A percentile compares a stretch with the other conserved stretches of the same genome.
Conservation (phyloP, 2,113 vertebrate species). For the Eretmodus cyanostictus region DNA sequence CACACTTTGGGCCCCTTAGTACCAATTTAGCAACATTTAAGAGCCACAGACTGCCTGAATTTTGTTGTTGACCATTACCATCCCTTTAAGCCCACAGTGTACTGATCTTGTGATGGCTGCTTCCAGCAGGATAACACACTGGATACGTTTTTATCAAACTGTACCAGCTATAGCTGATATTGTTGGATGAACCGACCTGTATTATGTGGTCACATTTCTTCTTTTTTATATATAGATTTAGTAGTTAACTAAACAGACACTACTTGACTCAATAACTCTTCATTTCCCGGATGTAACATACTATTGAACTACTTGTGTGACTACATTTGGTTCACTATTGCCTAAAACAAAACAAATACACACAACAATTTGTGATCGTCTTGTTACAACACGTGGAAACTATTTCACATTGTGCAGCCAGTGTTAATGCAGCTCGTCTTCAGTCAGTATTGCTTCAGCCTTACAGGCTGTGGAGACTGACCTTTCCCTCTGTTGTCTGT, state of each 20-base stretch:
- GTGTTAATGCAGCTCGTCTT: neutral
- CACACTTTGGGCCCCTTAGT: neutral
- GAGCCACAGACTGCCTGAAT: neutral
- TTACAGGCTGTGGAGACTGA: neutral
- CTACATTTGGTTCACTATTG: neutral
- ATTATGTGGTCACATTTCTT: neutral
- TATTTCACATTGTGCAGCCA: neutral
- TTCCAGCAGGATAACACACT: neutral
- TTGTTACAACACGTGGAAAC: accelerated
- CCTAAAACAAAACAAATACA: neutral
- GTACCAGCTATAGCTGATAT: neutral
- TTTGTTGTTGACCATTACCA: neutral
- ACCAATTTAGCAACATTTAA: neutral
- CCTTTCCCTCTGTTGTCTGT: neutral
- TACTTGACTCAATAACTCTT: neutral
- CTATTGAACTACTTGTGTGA: neutral
- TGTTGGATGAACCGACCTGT: neutral
- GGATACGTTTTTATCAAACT: neutral
- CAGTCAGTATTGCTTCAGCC: neutral
- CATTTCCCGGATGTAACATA: neutral
- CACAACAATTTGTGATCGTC: accelerated
- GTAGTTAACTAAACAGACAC: neutral
- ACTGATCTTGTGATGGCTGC: neutral
- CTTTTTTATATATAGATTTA: neutral
- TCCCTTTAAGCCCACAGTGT: neutral